These are phyloP conservation scores for Dipus sagitta DNA, from an alignment of 2,797 vertebrate genomes.

Conservation along the genomic window DNA sequence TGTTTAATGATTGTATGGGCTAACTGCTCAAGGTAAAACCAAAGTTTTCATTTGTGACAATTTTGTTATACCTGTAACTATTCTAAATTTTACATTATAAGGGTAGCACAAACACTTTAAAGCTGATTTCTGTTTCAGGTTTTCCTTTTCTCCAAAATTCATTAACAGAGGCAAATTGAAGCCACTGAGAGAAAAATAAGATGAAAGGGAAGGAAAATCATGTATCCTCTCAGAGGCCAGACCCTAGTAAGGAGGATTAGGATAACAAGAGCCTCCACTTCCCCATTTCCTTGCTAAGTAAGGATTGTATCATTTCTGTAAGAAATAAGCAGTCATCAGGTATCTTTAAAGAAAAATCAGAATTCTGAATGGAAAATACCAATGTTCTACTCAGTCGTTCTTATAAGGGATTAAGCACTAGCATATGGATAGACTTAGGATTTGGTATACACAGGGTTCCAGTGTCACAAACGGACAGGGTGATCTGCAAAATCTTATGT, in stretches of 20 bases:
- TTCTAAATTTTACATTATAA: conserved; percentile 40
- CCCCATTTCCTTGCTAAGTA: neutral
- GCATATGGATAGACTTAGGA: neutral
- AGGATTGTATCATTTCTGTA: neutral
- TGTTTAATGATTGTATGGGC: conserved; percentile 14
- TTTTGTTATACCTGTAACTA: neutral
- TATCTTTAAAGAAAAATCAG: neutral
- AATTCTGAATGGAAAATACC: neutral
- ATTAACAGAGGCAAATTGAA: conserved; percentile 13
- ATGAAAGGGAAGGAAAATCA: neutral
- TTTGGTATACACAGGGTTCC: neutral
- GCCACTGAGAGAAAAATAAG: neutral
- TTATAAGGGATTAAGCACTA: conserved; percentile 24
- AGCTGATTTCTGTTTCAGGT: neutral
- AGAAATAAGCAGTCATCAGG: conserved; percentile 29
- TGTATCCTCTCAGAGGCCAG: neutral
- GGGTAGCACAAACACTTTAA: neutral
- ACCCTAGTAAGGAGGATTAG: neutral
- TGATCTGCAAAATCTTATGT: neutral
- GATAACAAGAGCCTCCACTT: neutral
- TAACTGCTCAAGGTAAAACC: neutral
- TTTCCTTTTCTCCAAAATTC: conserved; percentile 28
- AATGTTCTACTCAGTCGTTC: conserved; percentile 25
- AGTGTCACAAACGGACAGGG: conserved; percentile 22
- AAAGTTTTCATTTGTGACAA: conserved; percentile 3